Base-by-base conservation (phyloP, 2,888 invertebrate genomes). In the Netelia virgata region DNA sequence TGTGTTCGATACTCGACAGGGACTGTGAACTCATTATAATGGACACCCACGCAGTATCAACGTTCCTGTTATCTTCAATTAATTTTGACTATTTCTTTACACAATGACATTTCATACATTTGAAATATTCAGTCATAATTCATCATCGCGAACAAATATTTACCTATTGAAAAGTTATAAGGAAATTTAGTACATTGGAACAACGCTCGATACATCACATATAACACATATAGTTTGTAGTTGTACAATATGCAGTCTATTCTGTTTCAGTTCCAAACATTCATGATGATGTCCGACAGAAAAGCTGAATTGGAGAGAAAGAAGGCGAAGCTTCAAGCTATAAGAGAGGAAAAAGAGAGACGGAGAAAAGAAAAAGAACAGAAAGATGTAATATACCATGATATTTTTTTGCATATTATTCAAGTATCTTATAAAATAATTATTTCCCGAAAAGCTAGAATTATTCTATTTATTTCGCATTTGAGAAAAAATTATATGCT, bases 261-360 rank as follows among this genome's bases (percentile, higher is more conserved):
- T 16, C 36, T 50, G 28, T 63, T 78, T 1, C 63, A 78, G 78
- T 23, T n/a, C 20, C 5, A 83, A 85, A 79, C 59, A 50, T 75
- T 68, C 82, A 89, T 82, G 76, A 92, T 93, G 92, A 97, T 97
- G 97, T 96, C 97, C 74, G 98, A 98, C 94, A 96, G 98, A 86
- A 98, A 97, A 94, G 98, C 97, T n/a, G 98, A 98, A 94, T 94
- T 98, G 90, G 98, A 98, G 94, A 96, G 98, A 84, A 98, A 98
- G 94, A 98, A 98, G 93, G 98, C 97, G 28, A 98, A 98, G 94
- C 95, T 98, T 89, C 97, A 98, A 92, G 97, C 97, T 23, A 95
- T 98, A 77, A 95, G 98, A 1, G 98, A 98, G 89, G 98, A 98
- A 93, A 98, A 98, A 91, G 98, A 98, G 93, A 95, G 97, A 9